Evolutionary conservation across 2,888 invertebrate genomes (phyloP), one percentile per base, ranked within the genome.

Genomic region (Tetropium fuscum): DNA sequence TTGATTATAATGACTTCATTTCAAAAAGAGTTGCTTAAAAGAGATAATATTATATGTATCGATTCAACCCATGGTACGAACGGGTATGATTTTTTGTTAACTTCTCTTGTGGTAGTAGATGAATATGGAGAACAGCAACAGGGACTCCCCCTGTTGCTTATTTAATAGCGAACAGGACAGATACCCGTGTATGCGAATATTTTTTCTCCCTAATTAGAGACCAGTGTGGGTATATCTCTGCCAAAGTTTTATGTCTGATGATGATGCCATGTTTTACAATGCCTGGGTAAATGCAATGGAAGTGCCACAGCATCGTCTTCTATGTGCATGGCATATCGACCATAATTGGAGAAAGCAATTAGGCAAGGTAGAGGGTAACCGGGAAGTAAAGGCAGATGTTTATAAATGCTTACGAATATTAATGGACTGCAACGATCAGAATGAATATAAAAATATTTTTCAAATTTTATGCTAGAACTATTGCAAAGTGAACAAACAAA

Each of bases 101-200:
- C 57, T 32, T 38, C 45, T 25, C 20, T 60, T 18, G 20, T 69
- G n/a, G 53, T 58, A n/a, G 32, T 68, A 1, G 73, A 74, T 66
- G 68, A 69, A 53, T 64, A 53, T 55, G 58, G 63, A 7, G 30
- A 57, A 36, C 67, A 70, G n/a, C n/a, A n/a, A n/a, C n/a, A n/a
- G n/a, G n/a, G n/a, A n/a, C n/a, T 8, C 58, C 38, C 18, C 70
- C 72, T 3, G 63, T 57, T n/a, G 63, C 70, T 10, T 73, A 64
- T 38, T 60, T 63, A 32, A 36, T 68, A 10, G 58, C 63, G 15
- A 71, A 63, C 49, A 27, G 58, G n/a, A 15, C 13, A 20, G 7
- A 30, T 10, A 34, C 19, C 1, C 13, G 6, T 18, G 11, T 10
- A 10, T 3, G 4, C 1, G 13, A 11, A 32, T 10, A 27, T 27